Base-by-base conservation (phyloP, 2,113 vertebrate genomes). In the Etia nguti region DNA sequence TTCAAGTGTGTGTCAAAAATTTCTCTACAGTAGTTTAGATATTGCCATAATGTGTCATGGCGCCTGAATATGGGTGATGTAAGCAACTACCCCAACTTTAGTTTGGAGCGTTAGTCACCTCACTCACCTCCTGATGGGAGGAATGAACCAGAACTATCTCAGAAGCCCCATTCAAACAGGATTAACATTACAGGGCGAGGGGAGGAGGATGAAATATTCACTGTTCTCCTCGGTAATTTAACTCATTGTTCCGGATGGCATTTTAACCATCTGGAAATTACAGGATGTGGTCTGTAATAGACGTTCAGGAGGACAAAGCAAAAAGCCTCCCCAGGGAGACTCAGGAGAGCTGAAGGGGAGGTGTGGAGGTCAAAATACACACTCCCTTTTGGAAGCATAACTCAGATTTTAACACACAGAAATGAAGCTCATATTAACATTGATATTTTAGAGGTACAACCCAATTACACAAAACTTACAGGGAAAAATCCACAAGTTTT, bases 21-120 rank as follows among this genome's bases (percentile, higher is more conserved):
- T 88, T 85, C 31, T 86, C 62, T 46, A 18, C 50, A 73, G 56
- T 29, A 50, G 20, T 88, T 57, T 75, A 31, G 46, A 65, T 57
- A 34, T 86, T 43, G 34, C 90, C 26, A 7, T 91, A 87, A 80
- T 57, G 82, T 62, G 85, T 90, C 73, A 57, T 9, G 83, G 91
- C 59, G n/a, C 80, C 75, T 26, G 24, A 82, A 11, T 41, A 46
- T 38, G n/a, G 88, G 52, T 88, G 88, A 90, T 24, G 73, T 81
- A 77, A 82, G 52, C 18, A 6, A 31, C 31, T 9, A 15, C 60
- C 7, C 38, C 20, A 46, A 38, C 43, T 87, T 77, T 13, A 46
- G 41, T 82, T 73, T 50, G 70, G 26, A 31, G 54, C 1, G 3
- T 31, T 36, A 18, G 62, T 81, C 82, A 68, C 26, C 55, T 77